A percentile compares a stretch with the other conserved stretches of the same genome.
These are phyloP conservation scores for Cryptotermes secundus DNA, from an alignment of 1,140 invertebrate species.

Conservation along the genomic window DNA sequence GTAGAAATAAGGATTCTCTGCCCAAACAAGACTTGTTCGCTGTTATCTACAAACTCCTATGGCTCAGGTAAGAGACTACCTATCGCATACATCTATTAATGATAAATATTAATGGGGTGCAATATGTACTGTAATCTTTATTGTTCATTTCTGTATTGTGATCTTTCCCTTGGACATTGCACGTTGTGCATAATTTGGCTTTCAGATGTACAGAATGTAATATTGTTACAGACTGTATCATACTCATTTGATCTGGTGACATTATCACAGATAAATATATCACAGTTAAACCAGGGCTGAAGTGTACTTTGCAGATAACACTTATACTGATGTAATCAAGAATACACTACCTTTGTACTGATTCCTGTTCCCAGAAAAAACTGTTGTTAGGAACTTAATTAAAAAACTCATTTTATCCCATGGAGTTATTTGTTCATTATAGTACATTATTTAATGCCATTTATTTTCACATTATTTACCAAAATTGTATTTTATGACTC, in stretches of 20 bases:
- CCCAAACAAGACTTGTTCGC: constrained; percentile 68
- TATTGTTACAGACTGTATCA: neutral
- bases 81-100: too few relatives aligned
- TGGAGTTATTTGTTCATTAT: too few relatives aligned
- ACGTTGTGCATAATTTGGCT: neutral
- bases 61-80: constrained; percentile 60
- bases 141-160: too few relatives aligned
- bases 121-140: neutral
- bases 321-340: too few relatives aligned
- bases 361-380: too few relatives aligned
- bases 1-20: constrained; percentile 70
- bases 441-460: too few relatives aligned
- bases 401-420: too few relatives aligned
- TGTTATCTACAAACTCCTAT: constrained; percentile 66
- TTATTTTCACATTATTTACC: too few relatives aligned
- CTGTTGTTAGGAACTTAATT: too few relatives aligned
- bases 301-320: neutral
- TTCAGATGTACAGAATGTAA: neutral
- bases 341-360: too few relatives aligned
- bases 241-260: neutral
- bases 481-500: too few relatives aligned
- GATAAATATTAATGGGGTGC: neutral
- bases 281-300: neutral
- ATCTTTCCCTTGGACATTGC: neutral
- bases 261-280: neutral